phyloP scores from a whole-genome alignment of 2,113 vertebrate species.

The Dipodomys ordii region DNA sequence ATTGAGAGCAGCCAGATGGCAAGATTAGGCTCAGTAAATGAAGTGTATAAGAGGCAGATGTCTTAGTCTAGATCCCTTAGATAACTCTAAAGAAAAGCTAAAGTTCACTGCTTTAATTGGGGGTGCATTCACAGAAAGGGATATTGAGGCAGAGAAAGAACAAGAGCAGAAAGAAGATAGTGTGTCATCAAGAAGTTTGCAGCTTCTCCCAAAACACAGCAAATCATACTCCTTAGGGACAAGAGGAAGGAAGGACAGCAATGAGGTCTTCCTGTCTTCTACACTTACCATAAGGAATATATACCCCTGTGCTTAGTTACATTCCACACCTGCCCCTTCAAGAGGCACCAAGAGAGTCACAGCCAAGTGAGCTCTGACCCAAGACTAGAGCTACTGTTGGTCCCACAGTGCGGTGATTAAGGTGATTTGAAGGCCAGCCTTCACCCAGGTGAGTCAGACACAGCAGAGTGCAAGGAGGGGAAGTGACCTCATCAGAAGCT shows the following conservation, averaged over 20 bases:
- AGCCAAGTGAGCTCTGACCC: not conserved
- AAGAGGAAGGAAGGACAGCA: not conserved
- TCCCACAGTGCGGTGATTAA: too few species aligned
- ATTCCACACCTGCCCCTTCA: not conserved
- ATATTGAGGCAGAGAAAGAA: not conserved
- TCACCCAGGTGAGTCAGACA: not conserved
- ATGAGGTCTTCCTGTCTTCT: not conserved
- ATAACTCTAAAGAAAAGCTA: constrained; percentile 26
- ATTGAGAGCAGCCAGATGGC: not conserved
- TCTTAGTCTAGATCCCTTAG: not conserved
- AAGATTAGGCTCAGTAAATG: not conserved
- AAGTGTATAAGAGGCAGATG: not conserved
- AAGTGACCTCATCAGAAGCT: not conserved
- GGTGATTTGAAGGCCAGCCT: not conserved
- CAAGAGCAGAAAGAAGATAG: not conserved
- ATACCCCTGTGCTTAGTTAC: not conserved
- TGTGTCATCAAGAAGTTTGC: not conserved
- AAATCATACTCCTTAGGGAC: not conserved
- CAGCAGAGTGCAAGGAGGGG: not conserved
- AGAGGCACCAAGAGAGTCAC: not conserved
- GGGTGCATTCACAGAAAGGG: not conserved
- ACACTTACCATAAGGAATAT: not conserved
- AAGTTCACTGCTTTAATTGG: not conserved
- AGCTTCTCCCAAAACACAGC: not conserved
- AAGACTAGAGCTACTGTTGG: accelerated